Conservation (phyloP, 1,140 invertebrate species). For the Brachionus rubens region DNA sequence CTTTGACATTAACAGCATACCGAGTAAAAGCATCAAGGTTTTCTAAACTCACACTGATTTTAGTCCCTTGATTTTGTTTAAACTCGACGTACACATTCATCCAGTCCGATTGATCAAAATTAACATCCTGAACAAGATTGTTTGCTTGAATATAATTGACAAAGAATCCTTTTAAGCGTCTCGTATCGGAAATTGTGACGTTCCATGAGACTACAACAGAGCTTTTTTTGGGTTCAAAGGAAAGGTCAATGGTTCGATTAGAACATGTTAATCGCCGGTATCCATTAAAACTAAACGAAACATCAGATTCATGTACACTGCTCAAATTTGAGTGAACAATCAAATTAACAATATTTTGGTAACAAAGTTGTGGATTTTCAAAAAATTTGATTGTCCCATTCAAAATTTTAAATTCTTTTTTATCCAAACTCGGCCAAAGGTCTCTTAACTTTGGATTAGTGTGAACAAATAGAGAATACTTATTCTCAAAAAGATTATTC, state of each 20-base stretch:
- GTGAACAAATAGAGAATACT: conserved; percentile 31
- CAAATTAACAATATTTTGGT: not conserved
- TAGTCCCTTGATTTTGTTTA: not conserved
- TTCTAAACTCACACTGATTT: not conserved
- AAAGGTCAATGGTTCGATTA: not conserved
- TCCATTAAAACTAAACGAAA: conserved; percentile 39
- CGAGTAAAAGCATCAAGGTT: not conserved
- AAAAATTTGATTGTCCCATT: conserved; percentile 11
- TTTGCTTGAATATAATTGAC: not conserved
- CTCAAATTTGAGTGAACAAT: not conserved
- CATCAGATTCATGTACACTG: conserved; percentile 1
- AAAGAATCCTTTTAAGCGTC: not conserved
- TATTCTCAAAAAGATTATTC: conserved; percentile 14
- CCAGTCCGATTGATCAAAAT: not conserved
- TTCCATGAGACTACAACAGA: not conserved
- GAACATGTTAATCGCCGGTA: conserved; percentile 19
- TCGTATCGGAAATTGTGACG: not conserved
- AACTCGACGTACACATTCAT: not conserved
- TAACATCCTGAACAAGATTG: no score
- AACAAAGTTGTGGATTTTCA: conserved; percentile 5
- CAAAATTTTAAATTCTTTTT: not conserved
- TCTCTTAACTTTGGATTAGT: conserved; percentile 25
- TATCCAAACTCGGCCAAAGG: not conserved
- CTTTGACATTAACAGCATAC: conserved; percentile 30
- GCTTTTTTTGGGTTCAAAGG: not conserved